phyloP scores from a whole-genome alignment of 2,888 invertebrate genomes.

The Maniola hyperantus region DNA sequence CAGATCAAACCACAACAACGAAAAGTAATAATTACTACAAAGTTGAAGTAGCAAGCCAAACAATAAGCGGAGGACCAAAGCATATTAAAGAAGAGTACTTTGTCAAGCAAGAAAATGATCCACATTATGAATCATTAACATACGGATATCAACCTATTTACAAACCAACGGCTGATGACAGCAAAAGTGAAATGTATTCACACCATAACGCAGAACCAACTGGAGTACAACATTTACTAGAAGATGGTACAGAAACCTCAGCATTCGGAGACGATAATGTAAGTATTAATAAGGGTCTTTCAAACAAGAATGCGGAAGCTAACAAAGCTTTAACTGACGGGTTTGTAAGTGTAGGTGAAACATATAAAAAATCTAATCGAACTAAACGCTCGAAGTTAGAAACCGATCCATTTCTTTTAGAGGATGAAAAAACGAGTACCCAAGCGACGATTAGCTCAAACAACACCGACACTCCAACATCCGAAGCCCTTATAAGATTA shows the following conservation, averaged over 20 bases:
- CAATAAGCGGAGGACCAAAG: slow-evolving; percentile 47
- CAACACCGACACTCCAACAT: slow-evolving; percentile 43
- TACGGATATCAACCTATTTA: slow-evolving; percentile 49
- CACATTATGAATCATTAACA: slow-evolving; percentile 51
- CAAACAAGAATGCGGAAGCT: not conserved
- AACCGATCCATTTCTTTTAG: slow-evolving; percentile 55
- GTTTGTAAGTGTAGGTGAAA: slow-evolving; percentile 60
- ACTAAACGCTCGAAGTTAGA: slow-evolving; percentile 55
- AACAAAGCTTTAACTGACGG: not conserved
- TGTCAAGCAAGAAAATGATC: slow-evolving; percentile 44
- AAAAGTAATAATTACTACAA: slow-evolving; percentile 62
- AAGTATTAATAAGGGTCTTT: slow-evolving; percentile 46
- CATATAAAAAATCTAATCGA: slow-evolving; percentile 34
- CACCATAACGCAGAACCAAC: slow-evolving; percentile 57
- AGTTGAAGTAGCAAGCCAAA: slow-evolving; percentile 60
- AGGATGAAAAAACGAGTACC: slow-evolving; percentile 43
- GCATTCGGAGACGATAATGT: slow-evolving; percentile 71
- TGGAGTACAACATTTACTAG: slow-evolving; percentile 67
- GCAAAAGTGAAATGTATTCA: slow-evolving; percentile 57
- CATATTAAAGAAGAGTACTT: slow-evolving; percentile 42
- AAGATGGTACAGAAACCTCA: slow-evolving; percentile 67
- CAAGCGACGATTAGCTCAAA: slow-evolving; percentile 39
- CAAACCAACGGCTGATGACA: slow-evolving; percentile 45
- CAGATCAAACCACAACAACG: slow-evolving; percentile 52
- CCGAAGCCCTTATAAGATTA: slow-evolving; percentile 52